Percentiles rank a stretch among this genome's conserved stretches.
Evolutionary conservation across 1,140 invertebrate species (phyloP).

Genomic region (Aphis gossypii): DNA sequence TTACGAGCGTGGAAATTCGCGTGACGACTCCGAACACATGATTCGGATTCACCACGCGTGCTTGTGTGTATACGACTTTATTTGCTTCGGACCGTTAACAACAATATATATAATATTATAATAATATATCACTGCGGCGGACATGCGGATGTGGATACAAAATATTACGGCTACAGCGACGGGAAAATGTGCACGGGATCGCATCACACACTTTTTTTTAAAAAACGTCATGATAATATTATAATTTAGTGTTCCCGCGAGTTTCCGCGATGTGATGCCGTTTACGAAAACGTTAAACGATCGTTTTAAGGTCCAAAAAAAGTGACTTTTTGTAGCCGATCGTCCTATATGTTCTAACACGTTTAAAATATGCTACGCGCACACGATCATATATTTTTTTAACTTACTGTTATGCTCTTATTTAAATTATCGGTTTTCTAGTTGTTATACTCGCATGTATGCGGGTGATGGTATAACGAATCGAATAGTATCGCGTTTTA

Average conservation of each 20-base stretch:
- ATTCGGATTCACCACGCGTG: slow-evolving; percentile 49
- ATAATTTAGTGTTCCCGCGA: not conserved
- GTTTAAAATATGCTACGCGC: not conserved
- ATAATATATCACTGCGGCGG: not conserved
- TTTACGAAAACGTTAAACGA: not conserved
- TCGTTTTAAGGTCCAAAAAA: not conserved
- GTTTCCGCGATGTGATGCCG: not conserved
- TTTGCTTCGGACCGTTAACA: not conserved
- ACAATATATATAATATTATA: not conserved
- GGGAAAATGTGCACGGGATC: not conserved
- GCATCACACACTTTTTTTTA: not conserved
- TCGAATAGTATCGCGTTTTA: not conserved
- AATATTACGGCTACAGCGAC: not conserved
- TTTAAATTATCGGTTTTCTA: not conserved
- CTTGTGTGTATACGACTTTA: not conserved
- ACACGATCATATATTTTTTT: not conserved
- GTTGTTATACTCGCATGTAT: not conserved
- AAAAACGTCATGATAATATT: not conserved
- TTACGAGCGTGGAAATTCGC: slow-evolving; percentile 50
- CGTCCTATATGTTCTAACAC: too few relatives aligned
- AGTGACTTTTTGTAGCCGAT: not conserved
- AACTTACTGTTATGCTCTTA: not conserved
- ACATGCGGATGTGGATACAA: not conserved
- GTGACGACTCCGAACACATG: slow-evolving; percentile 45
- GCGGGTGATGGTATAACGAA: not conserved